Evolutionary conservation across 2,888 invertebrate genomes (phyloP).

Genomic region (Eueremaeus valkanovi): DNA sequence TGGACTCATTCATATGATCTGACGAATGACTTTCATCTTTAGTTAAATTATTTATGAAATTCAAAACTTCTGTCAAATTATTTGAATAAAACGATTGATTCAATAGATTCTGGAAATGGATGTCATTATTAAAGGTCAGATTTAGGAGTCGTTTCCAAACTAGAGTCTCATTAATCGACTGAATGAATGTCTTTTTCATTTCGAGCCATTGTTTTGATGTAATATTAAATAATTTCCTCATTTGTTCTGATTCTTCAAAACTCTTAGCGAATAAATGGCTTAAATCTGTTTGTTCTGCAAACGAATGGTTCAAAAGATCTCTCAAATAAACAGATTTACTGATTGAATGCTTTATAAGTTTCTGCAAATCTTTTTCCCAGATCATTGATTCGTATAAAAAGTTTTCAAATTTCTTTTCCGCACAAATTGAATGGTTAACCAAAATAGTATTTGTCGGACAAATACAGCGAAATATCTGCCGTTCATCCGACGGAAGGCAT

Average conservation of each 20-base stretch:
- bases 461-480: not conserved
- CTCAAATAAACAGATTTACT: constrained; percentile 2
- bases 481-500: not conserved
- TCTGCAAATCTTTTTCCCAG: constrained; percentile 12
- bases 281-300: not conserved
- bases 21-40: no score
- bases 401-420: not conserved
- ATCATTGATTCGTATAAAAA: not conserved
- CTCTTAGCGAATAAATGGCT: not conserved
- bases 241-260: not conserved
- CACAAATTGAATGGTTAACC: not conserved
- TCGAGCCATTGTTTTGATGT: not conserved
- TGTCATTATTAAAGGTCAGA: no score
- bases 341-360: not conserved
- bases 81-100: no score
- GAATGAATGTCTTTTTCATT: not conserved
- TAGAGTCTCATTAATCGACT: not conserved
- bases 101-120: no score
- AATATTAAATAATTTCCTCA: not conserved
- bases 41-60: no score
- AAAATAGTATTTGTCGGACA: constrained; percentile 1
- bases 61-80: no score
- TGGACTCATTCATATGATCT: no score
- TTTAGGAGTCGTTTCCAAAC: not conserved
- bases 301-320: not conserved